Conservation (phyloP, 2,113 vertebrate genomes). For the Amphilophus citrinellus region DNA sequence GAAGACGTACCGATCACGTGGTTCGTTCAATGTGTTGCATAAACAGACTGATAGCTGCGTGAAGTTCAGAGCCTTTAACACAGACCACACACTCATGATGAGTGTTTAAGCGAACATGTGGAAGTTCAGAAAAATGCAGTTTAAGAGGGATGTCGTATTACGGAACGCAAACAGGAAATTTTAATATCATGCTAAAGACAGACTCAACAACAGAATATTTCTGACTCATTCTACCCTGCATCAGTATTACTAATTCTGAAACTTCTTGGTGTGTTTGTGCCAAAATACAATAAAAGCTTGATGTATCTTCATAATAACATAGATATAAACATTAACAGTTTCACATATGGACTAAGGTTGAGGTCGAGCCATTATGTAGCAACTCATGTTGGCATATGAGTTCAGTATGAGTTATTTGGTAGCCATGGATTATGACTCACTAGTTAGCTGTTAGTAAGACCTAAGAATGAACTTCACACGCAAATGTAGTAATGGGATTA, state of each 20-base stretch:
- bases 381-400: not conserved
- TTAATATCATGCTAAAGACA: not conserved
- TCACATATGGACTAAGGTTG: not conserved
- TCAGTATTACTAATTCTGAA: conserved; percentile 2
- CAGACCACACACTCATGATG: not conserved
- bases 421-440: not conserved
- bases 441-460: not conserved
- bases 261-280: not conserved
- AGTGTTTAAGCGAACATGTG: too few relatives aligned
- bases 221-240: not conserved
- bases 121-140: not conserved
- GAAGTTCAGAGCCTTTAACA: not conserved
- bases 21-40: not conserved
- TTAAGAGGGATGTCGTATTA: not conserved
- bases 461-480: not conserved
- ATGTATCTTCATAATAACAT: not conserved
- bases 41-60: not conserved
- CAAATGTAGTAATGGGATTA: not conserved
- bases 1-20: not conserved
- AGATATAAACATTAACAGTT: not conserved
- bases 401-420: not conserved
- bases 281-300: not conserved
- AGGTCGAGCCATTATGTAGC: not conserved
- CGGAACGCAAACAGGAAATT: not conserved
- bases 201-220: not conserved